Conservation (phyloP, 2,113 vertebrate genomes). For the Gymnarchus niloticus region DNA sequence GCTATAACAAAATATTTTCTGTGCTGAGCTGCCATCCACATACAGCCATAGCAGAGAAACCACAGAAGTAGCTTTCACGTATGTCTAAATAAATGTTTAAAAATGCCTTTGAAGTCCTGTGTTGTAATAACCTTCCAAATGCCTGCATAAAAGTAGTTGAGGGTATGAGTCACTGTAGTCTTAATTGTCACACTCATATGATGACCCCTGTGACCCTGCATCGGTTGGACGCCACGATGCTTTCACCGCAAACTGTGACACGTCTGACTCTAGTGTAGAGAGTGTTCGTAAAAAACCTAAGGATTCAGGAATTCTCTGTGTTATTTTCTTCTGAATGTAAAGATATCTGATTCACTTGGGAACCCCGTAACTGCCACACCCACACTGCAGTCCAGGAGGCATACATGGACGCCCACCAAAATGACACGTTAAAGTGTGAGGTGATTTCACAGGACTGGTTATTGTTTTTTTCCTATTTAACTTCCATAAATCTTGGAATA, state of each 20-base stretch:
- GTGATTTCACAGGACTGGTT: background rate
- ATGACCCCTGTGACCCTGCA: background rate
- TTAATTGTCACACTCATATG: background rate
- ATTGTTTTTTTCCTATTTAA: background rate
- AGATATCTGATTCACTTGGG: background rate
- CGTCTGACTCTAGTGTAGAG: no score
- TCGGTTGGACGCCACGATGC: background rate
- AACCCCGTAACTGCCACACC: background rate
- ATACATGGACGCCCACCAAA: background rate
- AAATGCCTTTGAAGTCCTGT: no score
- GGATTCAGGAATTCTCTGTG: no score
- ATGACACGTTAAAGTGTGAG: background rate
- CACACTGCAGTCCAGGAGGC: background rate
- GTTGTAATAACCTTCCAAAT: no score
- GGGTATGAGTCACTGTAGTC: constrained; percentile 6
- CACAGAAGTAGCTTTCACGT: background rate
- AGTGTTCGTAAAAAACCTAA: no score
- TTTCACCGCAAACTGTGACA: no score
- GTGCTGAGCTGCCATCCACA: background rate
- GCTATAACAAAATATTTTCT: background rate
- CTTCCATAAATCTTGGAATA: background rate
- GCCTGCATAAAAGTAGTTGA: background rate
- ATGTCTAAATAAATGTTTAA: background rate
- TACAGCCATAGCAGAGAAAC: background rate
- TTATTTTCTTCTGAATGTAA: no score